A percentile compares a stretch with the other conserved stretches of the same genome.
Conservation (phyloP, 2,888 invertebrate genomes). For the Patella caerulea region DNA sequence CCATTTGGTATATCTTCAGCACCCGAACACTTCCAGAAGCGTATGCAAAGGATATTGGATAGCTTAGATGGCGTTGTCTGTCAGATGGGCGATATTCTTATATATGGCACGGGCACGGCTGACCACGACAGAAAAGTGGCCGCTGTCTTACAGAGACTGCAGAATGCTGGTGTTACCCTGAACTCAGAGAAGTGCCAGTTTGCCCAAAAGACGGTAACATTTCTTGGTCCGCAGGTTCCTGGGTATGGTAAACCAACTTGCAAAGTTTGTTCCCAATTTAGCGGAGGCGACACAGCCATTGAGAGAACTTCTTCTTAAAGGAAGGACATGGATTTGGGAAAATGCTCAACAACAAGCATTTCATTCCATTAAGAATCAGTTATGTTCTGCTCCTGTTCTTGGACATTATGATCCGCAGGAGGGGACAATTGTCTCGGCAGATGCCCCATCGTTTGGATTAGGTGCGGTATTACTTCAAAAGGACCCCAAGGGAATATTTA, state of each 20-base stretch:
- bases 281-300: constrained; percentile 16
- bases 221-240: constrained; percentile 18
- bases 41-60: constrained; percentile 54
- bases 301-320: constrained; percentile 26
- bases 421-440: no score
- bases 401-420: no score
- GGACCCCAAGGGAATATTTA: no score
- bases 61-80: constrained; percentile 30
- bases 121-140: background rate
- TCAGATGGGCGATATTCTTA: constrained; percentile 31
- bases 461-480: no score
- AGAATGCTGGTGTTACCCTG: no score
- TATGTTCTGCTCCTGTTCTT: no score
- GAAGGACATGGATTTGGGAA: constrained; percentile 27
- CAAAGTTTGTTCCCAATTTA: constrained; percentile 26
- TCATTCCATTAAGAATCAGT: constrained; percentile 16
- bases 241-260: constrained; percentile 38
- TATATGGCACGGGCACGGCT: constrained; percentile 3
- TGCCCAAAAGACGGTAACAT: no score
- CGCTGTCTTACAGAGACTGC: no score
- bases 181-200: no score
- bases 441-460: no score
- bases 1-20: constrained; percentile 64
- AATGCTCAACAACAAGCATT: constrained; percentile 15
- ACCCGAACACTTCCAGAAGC: constrained; percentile 70